These are phyloP conservation scores for Periphyllus acericola DNA, from an alignment of 2,888 invertebrate species.

Conservation along the genomic window DNA sequence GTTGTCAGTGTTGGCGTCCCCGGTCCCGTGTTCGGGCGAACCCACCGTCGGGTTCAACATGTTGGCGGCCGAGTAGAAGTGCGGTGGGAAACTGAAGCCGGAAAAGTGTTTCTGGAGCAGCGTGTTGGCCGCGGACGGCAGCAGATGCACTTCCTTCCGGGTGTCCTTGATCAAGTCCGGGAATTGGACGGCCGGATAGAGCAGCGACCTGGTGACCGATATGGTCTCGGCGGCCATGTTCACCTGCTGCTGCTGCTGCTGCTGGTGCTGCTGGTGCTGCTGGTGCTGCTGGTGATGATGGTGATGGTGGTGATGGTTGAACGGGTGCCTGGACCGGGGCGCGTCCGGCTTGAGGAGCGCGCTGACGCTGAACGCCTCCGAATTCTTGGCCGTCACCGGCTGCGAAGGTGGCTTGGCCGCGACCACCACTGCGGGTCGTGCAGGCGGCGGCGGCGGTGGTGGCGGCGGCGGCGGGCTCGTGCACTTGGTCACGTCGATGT, in stretches of 20 bases:
- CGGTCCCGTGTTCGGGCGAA: constrained; percentile 20
- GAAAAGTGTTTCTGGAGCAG: constrained; percentile 69
- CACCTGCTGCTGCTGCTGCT: constrained; percentile 65
- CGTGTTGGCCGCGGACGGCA: constrained; percentile 64
- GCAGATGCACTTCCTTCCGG: constrained; percentile 53
- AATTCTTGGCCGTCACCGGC: constrained; percentile 72
- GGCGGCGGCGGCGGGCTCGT: constrained; percentile 66
- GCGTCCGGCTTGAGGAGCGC: constrained; percentile 84
- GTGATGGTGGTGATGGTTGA: constrained; percentile 9
- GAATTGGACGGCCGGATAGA: constrained; percentile 74
- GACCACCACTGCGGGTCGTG: neutral
- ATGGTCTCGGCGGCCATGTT: constrained; percentile 69
- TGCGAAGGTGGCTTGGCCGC: constrained; percentile 62
- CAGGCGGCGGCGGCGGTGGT: neutral
- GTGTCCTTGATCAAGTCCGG: constrained; percentile 70
- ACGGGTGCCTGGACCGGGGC: constrained; percentile 65
- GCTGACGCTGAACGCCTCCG: constrained; percentile 85
- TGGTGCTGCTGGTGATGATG: constrained; percentile 19
- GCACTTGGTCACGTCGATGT: constrained; percentile 71
- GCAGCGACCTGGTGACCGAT: constrained; percentile 72
- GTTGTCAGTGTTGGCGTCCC: constrained; percentile 63
- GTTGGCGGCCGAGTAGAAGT: constrained; percentile 58
- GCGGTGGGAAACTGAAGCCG: constrained; percentile 71
- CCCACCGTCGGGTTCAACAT: constrained; percentile 13
- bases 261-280: constrained; percentile 55